Conservation (phyloP, 2,797 vertebrate species). For the Hemitrygon akajei region DNA sequence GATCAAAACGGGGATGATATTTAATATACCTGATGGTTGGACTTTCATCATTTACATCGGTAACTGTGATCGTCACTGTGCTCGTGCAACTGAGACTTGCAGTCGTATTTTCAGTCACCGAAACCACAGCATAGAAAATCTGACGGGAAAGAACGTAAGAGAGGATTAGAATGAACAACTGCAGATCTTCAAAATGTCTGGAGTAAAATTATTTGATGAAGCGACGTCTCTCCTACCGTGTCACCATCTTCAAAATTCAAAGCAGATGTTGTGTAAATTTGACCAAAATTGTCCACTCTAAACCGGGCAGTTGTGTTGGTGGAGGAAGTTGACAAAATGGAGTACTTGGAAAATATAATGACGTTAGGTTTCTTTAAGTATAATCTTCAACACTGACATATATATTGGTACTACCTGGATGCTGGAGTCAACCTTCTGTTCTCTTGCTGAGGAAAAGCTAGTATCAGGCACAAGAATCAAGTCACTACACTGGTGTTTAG, state of each 20-base stretch:
- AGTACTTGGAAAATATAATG: neutral
- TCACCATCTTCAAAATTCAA: constrained; percentile 22
- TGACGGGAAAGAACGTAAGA: neutral
- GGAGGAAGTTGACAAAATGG: neutral
- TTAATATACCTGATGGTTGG: constrained; percentile 10
- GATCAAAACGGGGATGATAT: neutral
- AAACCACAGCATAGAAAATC: constrained; percentile 16
- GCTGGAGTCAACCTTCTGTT: too few relatives aligned
- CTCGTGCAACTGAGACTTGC: neutral
- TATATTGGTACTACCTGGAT: too few relatives aligned
- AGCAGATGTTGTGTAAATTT: neutral
- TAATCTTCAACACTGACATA: neutral
- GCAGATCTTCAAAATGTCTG: too few relatives aligned
- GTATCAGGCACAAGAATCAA: too few relatives aligned
- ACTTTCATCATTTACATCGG: constrained; percentile 9
- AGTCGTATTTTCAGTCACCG: neutral
- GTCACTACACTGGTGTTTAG: neutral
- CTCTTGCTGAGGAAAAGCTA: neutral
- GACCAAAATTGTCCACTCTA: neutral
- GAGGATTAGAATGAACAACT: neutral
- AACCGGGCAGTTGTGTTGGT: neutral
- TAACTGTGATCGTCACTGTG: constrained; percentile 22
- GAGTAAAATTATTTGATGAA: neutral
- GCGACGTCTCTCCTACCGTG: neutral
- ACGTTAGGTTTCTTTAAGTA: neutral